A percentile compares a stretch with the other conserved stretches of the same genome.
Evolutionary conservation across 2,113 vertebrate genomes (phyloP).

Genomic region (Mesitornis unicolor): DNA sequence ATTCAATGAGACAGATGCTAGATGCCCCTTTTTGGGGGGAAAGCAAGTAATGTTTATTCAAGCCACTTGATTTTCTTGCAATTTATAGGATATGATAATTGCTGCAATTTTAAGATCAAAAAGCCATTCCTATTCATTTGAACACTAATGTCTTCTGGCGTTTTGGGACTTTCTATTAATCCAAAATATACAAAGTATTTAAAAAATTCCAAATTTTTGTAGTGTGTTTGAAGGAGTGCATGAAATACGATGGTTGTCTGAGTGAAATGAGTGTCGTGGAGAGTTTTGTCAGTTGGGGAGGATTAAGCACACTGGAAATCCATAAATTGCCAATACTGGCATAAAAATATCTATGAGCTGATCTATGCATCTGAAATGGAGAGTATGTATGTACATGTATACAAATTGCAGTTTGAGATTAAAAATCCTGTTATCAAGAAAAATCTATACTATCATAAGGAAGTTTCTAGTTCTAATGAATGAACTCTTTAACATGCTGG

Average conservation of each 20-base stretch:
- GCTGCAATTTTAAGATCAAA: slow-evolving; percentile 64
- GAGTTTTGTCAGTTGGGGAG: neutral
- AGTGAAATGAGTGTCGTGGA: neutral
- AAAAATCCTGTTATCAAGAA: neutral
- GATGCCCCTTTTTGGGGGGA: neutral
- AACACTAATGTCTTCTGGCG: slow-evolving; percentile 28
- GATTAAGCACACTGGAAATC: slow-evolving; percentile 1
- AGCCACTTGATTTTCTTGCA: slow-evolving; percentile 68
- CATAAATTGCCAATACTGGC: neutral
- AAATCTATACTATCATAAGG: neutral
- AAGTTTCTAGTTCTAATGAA: neutral
- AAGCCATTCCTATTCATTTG: slow-evolving; percentile 32
- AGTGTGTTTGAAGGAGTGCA: neutral
- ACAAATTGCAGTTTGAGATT: neutral
- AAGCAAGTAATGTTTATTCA: slow-evolving; percentile 64
- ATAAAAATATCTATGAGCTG: neutral
- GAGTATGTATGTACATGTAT: neutral
- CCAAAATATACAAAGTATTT: neutral
- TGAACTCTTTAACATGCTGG: neutral
- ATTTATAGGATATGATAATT: slow-evolving; percentile 64
- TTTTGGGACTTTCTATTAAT: slow-evolving; percentile 18
- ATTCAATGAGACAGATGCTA: slow-evolving; percentile 38
- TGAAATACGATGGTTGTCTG: neutral
- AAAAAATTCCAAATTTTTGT: neutral
- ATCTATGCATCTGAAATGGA: neutral